Evolutionary conservation across 35 echinoderm and acorn worm species (phyloP).

Genomic region (Lytechinus pictus): DNA sequence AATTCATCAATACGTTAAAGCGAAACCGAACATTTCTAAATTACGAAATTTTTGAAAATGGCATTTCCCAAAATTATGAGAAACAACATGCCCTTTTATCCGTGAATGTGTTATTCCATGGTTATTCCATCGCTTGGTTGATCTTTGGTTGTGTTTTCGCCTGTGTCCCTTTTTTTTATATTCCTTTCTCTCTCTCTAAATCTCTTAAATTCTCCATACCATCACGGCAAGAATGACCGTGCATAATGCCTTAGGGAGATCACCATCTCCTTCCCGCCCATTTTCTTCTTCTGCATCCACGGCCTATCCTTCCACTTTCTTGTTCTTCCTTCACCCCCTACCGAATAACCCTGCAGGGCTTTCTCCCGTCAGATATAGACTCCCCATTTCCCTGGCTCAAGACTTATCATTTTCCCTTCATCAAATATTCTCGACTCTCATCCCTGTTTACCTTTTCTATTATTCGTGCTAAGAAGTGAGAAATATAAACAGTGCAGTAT

Average conservation of each 20-base stretch:
- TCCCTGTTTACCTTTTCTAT: background rate
- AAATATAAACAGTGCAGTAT: constrained; percentile 29
- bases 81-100: background rate
- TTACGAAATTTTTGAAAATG: no score
- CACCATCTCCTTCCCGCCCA: background rate
- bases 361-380: constrained; percentile 28
- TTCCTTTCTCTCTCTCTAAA: background rate
- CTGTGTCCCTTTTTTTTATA: background rate
- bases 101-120: background rate
- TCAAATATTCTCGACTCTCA: background rate
- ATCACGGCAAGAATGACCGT: constrained; percentile 34
- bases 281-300: constrained; percentile 13
- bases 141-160: background rate
- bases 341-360: constrained; percentile 18
- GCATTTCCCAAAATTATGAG: background rate
- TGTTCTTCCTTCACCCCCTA: background rate
- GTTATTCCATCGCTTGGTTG: background rate
- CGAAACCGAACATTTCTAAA: no score
- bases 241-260: constrained; percentile 40
- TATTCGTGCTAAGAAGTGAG: constrained; percentile 26
- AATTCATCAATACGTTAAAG: no score
- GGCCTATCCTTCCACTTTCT: background rate
- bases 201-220: background rate
- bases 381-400: constrained; percentile 18
- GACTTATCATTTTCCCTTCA: constrained; percentile 24